phyloP scores from a whole-genome alignment of 2,113 vertebrate genomes.

The Mellivora capensis region DNA sequence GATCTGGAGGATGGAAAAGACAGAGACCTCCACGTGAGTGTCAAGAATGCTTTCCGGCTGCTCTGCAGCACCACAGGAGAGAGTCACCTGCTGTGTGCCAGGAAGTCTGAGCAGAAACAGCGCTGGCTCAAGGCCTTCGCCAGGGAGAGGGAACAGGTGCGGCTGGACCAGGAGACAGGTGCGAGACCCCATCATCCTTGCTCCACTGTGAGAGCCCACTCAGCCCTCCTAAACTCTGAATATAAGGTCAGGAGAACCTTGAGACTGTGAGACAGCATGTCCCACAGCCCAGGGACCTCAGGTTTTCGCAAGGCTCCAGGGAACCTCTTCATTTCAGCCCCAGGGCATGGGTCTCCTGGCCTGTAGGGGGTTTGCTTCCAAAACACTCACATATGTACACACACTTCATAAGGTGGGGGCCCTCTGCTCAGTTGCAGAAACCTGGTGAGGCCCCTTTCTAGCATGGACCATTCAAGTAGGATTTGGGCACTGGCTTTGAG shows the following conservation, averaged over 20 bases:
- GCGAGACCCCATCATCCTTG: background rate
- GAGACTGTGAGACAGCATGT: background rate
- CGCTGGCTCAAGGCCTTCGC: conserved; percentile 94
- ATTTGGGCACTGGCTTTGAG: background rate
- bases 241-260: background rate
- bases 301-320: background rate
- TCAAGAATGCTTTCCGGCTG: conserved; percentile 94
- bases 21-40: conserved; percentile 90
- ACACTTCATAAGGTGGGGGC: background rate
- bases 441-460: background rate
- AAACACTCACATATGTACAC: background rate
- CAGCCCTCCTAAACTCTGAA: fast-evolving
- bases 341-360: background rate
- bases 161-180: conserved; percentile 94
- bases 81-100: conserved; percentile 91
- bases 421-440: background rate
- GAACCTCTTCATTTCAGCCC: background rate
- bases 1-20: conserved; percentile 95
- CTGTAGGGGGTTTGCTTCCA: background rate
- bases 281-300: background rate
- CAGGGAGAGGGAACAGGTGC: conserved; percentile 93
- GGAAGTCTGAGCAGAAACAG: conserved; percentile 94
- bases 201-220: background rate
- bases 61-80: conserved; percentile 82
- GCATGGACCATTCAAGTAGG: background rate